These are phyloP conservation scores for Lordiphosa collinella DNA, from an alignment of 1,140 invertebrate species.

Conservation along the genomic window DNA sequence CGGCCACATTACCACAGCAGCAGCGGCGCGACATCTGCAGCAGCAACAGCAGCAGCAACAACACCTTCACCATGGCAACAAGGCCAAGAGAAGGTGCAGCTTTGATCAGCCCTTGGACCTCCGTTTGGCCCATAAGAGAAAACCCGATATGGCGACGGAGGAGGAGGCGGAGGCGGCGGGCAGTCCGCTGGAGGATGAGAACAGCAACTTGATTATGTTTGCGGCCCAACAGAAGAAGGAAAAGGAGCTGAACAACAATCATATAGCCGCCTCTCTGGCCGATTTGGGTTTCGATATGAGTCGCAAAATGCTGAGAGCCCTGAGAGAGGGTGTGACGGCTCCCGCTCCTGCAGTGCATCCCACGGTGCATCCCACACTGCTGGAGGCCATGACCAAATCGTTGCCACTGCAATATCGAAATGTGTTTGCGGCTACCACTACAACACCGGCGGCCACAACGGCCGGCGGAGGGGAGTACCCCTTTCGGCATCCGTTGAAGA, in stretches of 20 bases:
- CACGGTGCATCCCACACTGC: conserved; percentile 84
- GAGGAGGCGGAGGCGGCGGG: conserved; percentile 72
- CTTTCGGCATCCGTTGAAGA: conserved; percentile 75
- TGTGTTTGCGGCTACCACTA: conserved; percentile 64
- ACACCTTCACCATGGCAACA: conserved; percentile 41
- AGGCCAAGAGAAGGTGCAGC: conserved; percentile 75
- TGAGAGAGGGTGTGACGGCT: conserved; percentile 62
- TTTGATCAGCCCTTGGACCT: conserved; percentile 90
- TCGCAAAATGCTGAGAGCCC: conserved; percentile 58
- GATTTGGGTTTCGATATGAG: conserved; percentile 66
- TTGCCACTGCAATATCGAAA: conserved; percentile 80
- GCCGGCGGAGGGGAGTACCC: conserved; percentile 78
- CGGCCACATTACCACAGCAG: conserved; percentile 29
- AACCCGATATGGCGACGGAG: conserved; percentile 9
- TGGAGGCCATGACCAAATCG: conserved; percentile 86
- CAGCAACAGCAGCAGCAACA: conserved; percentile 37
- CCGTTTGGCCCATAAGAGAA: conserved; percentile 87
- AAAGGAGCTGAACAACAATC: conserved; percentile 69
- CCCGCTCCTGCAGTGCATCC: conserved; percentile 80
- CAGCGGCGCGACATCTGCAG: conserved; percentile 17
- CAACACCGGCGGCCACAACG: conserved; percentile 27
- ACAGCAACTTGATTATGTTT: conserved; percentile 15
- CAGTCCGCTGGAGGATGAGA: conserved; percentile 14
- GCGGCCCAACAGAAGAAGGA: conserved; percentile 61
- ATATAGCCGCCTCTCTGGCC: conserved; percentile 62